Conservation (phyloP, 2,797 vertebrate species). For the Pitangus sulphuratus region DNA sequence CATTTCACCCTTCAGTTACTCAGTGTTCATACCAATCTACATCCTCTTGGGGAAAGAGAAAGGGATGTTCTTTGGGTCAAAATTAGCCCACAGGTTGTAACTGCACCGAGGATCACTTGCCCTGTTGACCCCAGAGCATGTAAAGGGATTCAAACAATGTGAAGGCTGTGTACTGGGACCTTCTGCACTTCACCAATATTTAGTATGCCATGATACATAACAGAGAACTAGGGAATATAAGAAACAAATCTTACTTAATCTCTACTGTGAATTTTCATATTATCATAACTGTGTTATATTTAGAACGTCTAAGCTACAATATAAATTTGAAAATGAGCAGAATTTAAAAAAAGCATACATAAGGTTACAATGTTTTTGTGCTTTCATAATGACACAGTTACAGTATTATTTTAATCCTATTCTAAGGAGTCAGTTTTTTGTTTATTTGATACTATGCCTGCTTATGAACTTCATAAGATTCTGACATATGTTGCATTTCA, state of each 20-base stretch:
- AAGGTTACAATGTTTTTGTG: neutral
- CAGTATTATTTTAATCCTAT: neutral
- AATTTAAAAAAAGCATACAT: neutral
- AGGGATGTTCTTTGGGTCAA: neutral
- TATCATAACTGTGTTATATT: neutral
- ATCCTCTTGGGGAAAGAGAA: neutral
- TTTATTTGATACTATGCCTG: neutral
- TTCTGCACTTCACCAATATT: neutral
- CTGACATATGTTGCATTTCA: neutral
- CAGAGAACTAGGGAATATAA: neutral
- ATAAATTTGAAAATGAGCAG: neutral
- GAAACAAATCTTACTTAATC: neutral
- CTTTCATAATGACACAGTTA: neutral
- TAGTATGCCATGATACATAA: neutral
- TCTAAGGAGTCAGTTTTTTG: neutral
- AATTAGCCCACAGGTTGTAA: neutral
- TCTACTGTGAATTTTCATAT: neutral
- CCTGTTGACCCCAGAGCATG: neutral
- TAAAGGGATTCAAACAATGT: neutral
- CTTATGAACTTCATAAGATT: neutral
- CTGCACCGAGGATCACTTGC: neutral
- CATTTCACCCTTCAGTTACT: neutral
- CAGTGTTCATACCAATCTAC: neutral
- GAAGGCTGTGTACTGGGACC: neutral
- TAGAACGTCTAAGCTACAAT: neutral